Evolutionary conservation across 2,888 invertebrate genomes (phyloP), one percentile per base, ranked within the genome.

Genomic region (Boloria euphrosyne): DNA sequence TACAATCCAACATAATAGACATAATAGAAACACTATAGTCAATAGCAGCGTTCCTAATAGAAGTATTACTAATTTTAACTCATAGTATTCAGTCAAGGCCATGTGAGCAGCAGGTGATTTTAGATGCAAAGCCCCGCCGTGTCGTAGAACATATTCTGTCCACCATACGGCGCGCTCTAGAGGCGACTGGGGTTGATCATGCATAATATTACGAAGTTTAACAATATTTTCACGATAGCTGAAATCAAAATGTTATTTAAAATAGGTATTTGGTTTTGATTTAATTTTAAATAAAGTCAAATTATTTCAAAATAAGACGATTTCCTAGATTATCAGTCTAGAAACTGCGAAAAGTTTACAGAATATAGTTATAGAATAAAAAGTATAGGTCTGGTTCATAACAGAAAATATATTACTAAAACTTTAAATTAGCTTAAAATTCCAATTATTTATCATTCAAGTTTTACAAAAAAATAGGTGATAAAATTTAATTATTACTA

Each of bases 101-200:
- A 71, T 70, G 47, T 72, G 66, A 6, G 74, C 75, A 17, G 65
- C 57, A 14, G 72, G 70, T 4, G 75, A 52, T 3, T 71, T 59
- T 13, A 75, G 66, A 50, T 76, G 72, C 17, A 57, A 60, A 5
- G 70, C 68, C 0, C 70, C 70, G 3, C 73, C 67, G 59, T 74
- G 68, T 13, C 72, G 62, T 47, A 76, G 53, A 1, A 74, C 68
- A 50, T 76, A 65, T 38, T 73, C 74, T 2, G 62, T 70, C 75
- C 75, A 76, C 73, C 72, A 75, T 3, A 73, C 50, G 13, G 74
- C 71, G n/a, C 69, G 67, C 17, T 72, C 66, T 60, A 74, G 51
- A 0, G 75, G 69, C 7, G 54, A 65, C 50, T 73, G 61, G 3
- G 71, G 68, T 47, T 72, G 72, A 64, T 75, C 75, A 1, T 46